Conservation (phyloP, 2,113 vertebrate genomes). For the Ivindomyrus marchei region DNA sequence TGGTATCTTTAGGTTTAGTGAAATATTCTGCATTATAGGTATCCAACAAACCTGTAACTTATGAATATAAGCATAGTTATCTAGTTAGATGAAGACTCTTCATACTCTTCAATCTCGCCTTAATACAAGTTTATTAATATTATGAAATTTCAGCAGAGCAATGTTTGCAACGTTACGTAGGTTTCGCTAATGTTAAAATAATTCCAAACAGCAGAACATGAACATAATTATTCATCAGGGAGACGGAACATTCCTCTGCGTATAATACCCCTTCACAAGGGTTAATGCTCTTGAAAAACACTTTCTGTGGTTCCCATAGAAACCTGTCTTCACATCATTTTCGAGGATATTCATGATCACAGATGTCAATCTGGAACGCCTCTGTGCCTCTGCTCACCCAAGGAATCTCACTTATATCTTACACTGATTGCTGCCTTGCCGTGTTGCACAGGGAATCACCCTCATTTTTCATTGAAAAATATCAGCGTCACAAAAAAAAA, state of each 20-base stretch:
- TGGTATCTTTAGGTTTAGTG: background rate
- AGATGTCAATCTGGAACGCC: conserved; percentile 18
- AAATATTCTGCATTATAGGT: background rate
- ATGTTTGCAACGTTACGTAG: background rate
- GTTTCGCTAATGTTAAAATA: background rate
- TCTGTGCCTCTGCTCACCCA: background rate
- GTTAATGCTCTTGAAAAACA: conserved; percentile 24
- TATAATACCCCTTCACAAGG: background rate
- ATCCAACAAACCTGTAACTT: background rate
- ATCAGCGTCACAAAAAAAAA: background rate
- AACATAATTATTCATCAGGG: background rate
- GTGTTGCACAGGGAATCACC: conserved; percentile 5
- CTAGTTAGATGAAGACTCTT: background rate
- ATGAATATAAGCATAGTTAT: background rate
- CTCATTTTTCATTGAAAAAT: background rate
- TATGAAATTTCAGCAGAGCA: background rate
- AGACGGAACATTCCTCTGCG: background rate
- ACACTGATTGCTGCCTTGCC: background rate
- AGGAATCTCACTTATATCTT: background rate
- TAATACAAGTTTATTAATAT: background rate
- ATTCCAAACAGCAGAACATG: background rate
- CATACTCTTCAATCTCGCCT: background rate
- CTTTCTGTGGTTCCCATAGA: conserved; percentile 31
- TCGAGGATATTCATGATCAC: conserved; percentile 25
- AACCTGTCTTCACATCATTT: conserved; percentile 20